Evolutionary conservation across 2,797 vertebrate species (phyloP).

Genomic region (Microhierax caerulescens): DNA sequence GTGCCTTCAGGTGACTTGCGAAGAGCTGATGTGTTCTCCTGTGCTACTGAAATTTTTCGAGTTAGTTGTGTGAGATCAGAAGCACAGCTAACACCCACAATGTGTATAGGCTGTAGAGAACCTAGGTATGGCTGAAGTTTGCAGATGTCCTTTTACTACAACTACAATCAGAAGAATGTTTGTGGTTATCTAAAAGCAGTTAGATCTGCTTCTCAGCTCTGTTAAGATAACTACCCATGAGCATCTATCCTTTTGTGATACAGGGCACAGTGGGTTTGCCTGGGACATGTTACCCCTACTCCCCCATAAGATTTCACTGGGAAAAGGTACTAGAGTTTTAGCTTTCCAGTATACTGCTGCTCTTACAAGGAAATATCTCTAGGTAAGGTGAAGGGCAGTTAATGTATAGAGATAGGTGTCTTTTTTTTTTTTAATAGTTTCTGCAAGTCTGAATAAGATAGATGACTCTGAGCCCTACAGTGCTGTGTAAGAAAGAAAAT

Average conservation of each 20-base stretch:
- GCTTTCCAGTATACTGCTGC: background rate
- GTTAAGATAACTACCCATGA: background rate
- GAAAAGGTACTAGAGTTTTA: background rate
- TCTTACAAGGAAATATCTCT: background rate
- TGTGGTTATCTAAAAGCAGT: background rate
- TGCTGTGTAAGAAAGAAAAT: background rate
- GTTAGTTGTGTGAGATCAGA: background rate
- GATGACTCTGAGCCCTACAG: background rate
- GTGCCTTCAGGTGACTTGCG: background rate
- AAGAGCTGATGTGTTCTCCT: background rate
- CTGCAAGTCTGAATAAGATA: background rate
- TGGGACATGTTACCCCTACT: background rate
- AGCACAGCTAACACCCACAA: background rate
- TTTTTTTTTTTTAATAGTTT: background rate
- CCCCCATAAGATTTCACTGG: background rate
- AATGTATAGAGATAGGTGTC: background rate
- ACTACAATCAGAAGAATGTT: background rate
- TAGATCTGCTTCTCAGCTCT: background rate
- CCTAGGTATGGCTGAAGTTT: background rate
- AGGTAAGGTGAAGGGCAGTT: background rate
- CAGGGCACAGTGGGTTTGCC: background rate
- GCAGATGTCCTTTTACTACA: background rate
- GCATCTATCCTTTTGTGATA: background rate
- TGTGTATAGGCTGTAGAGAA: background rate
- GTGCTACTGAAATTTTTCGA: background rate